Evolutionary conservation across 2,113 vertebrate species (phyloP).

Genomic region (Acinonyx jubatus): DNA sequence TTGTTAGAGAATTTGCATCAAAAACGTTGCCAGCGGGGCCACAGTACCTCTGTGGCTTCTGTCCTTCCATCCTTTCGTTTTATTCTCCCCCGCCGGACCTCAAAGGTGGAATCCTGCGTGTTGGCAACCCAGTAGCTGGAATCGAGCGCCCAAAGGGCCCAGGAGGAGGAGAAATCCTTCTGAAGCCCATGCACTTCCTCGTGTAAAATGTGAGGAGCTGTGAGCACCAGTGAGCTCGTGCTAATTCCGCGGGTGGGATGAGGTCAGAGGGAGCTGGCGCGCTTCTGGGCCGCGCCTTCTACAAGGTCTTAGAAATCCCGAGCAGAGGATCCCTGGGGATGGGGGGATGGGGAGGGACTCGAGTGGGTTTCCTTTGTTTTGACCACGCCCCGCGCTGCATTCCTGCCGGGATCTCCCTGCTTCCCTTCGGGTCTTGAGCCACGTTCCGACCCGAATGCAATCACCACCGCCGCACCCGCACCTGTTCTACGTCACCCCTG

Average conservation of each 20-base stretch:
- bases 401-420: neutral
- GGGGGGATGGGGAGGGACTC: neutral
- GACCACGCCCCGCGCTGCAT: neutral
- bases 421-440: neutral
- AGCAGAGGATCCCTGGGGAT: fast-evolving
- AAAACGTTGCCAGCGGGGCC: neutral
- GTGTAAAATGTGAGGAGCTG: neutral
- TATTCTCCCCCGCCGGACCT: no score
- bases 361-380: neutral
- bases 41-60: neutral
- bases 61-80: neutral
- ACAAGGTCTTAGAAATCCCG: neutral
- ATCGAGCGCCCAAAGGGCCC: neutral
- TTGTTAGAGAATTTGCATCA: neutral
- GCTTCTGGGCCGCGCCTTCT: neutral
- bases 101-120: no score
- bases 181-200: neutral
- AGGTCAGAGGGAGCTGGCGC: neutral
- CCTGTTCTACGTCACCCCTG: no score
- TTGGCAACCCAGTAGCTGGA: neutral
- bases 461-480: no score
- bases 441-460: no score
- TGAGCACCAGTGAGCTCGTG: neutral
- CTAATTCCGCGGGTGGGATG: neutral
- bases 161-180: neutral